Evolutionary conservation across 92 coral and sea anemone species (phyloP).

Genomic region (Muricea muricata): DNA sequence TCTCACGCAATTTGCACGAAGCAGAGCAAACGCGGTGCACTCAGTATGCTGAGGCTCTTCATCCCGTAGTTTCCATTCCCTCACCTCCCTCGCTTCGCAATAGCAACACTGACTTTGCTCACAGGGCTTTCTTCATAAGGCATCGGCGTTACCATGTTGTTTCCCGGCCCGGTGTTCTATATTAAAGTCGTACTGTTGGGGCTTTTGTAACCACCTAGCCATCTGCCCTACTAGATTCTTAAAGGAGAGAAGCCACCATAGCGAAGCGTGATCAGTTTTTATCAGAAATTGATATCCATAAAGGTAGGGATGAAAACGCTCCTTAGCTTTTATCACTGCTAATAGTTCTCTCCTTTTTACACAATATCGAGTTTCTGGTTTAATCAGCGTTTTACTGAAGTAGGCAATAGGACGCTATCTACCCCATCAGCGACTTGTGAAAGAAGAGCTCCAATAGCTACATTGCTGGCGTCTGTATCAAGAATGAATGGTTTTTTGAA

Average conservation of each 20-base stretch:
- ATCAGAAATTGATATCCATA: neutral
- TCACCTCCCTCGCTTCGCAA: neutral
- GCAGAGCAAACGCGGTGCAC: neutral
- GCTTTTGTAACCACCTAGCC: neutral
- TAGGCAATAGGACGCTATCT: conserved; percentile 19
- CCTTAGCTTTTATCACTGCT: neutral
- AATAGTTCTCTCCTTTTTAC: neutral
- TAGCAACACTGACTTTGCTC: neutral
- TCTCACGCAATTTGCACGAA: neutral
- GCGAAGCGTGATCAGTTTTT: too few relatives aligned
- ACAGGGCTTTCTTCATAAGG: conserved; percentile 38
- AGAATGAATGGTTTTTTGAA: conserved; percentile 64
- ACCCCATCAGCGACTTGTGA: conserved; percentile 43
- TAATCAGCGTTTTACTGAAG: neutral
- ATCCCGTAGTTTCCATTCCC: too few relatives aligned
- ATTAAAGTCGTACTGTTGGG: too few relatives aligned
- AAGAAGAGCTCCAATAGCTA: conserved; percentile 58
- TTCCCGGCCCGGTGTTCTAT: too few relatives aligned
- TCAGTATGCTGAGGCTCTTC: too few relatives aligned
- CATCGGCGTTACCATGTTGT: conserved; percentile 46
- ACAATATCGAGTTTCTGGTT: neutral
- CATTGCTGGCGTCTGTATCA: conserved; percentile 62
- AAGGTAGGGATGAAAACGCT: neutral
- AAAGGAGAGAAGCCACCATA: too few relatives aligned
- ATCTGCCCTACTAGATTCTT: neutral